These are phyloP conservation scores for Antigone vipio DNA, from an alignment of 2,113 vertebrate species.

Conservation along the genomic window DNA sequence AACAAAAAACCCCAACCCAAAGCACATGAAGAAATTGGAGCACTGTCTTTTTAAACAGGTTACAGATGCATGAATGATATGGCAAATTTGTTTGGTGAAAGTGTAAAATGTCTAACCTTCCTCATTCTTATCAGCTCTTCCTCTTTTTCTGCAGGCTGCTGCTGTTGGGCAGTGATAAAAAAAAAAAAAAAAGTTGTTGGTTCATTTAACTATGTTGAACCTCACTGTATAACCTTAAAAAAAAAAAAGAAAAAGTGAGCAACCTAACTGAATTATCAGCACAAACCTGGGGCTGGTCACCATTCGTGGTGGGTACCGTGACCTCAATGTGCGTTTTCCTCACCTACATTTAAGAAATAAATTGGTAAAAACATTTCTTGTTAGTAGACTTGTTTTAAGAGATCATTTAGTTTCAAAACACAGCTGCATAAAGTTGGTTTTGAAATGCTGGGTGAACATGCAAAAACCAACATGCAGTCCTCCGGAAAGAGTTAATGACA, in stretches of 20 bases:
- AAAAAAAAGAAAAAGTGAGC: background rate
- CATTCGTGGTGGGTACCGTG: slow-evolving; percentile 77
- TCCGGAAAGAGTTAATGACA: background rate
- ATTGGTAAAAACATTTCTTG: slow-evolving; percentile 75
- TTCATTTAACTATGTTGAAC: slow-evolving; percentile 51
- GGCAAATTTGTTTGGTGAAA: slow-evolving; percentile 44
- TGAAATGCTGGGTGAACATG: slow-evolving; percentile 22
- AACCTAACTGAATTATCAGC: slow-evolving; percentile 59
- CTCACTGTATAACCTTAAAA: background rate
- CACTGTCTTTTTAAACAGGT: slow-evolving; percentile 77
- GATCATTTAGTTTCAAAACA: slow-evolving; percentile 51
- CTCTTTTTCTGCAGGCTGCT: slow-evolving; percentile 86
- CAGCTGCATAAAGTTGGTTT: slow-evolving; percentile 35
- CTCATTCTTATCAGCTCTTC: slow-evolving; percentile 91
- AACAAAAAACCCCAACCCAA: background rate
- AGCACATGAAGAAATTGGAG: slow-evolving; percentile 50
- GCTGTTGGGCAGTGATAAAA: slow-evolving; percentile 77
- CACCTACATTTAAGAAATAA: slow-evolving; percentile 83
- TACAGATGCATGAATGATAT: slow-evolving; percentile 53
- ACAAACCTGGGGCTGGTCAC: slow-evolving; percentile 92
- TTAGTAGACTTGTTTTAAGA: slow-evolving; percentile 66
- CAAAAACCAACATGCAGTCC: slow-evolving; percentile 52
- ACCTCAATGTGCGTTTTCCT: slow-evolving; percentile 83
- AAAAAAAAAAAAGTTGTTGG: slow-evolving; percentile 65
- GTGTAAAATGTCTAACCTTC: slow-evolving; percentile 88